These are phyloP conservation scores for Exaiptasia diaphana DNA, from an alignment of 64 coral and sea anemone genomes.

Conservation along the genomic window DNA sequence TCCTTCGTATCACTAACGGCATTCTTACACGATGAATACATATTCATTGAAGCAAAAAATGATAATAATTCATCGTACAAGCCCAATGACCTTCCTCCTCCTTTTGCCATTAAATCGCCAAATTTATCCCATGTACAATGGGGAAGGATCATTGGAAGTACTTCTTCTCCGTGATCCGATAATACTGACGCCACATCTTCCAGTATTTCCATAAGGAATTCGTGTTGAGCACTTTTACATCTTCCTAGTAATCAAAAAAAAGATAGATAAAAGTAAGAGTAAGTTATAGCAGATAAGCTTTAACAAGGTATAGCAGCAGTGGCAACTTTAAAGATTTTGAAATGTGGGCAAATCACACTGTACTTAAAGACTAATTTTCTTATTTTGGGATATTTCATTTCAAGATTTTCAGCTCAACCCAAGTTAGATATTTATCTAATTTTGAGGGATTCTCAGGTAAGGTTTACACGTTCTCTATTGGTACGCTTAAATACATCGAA, in stretches of 20 bases:
- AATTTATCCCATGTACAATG: slow-evolving; percentile 75
- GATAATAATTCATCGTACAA: slow-evolving; percentile 55
- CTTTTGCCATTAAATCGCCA: slow-evolving; percentile 27
- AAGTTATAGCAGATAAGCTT: no score
- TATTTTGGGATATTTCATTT: no score
- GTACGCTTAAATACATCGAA: no score
- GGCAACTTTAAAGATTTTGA: no score
- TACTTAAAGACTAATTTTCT: no score
- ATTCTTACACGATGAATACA: slow-evolving; percentile 20
- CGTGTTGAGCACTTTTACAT: slow-evolving; percentile 19
- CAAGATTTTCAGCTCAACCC: no score
- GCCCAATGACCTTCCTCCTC: slow-evolving; percentile 6
- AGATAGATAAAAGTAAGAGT: no score
- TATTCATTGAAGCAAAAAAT: slow-evolving; percentile 65
- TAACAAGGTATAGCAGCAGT: no score
- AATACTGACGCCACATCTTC: not conserved
- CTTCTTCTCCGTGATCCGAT: not conserved
- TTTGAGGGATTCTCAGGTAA: no score
- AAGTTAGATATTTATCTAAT: no score
- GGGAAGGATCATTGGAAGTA: slow-evolving; percentile 30
- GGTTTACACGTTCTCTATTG: no score
- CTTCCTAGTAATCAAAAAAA: not conserved
- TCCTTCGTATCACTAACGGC: slow-evolving; percentile 43
- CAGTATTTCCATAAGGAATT: not conserved
- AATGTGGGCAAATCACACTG: no score